Evolutionary conservation across 2,113 vertebrate species (phyloP), one percentile per base, ranked within the genome.

Genomic region (Todiramphus chloris): DNA sequence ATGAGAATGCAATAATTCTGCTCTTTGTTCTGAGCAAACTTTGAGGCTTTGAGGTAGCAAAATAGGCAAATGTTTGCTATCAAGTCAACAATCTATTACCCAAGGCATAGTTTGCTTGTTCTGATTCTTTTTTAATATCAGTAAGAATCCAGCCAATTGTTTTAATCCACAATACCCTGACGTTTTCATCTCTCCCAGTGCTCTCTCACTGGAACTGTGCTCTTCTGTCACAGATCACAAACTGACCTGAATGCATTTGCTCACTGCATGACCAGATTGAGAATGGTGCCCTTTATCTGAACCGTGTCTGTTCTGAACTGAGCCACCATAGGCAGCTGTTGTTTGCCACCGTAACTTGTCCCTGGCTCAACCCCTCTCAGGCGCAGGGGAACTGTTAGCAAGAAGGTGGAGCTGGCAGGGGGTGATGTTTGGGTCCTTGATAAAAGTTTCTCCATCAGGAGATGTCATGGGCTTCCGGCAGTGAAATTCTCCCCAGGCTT

Each of bases 21-120:
- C 58, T 92, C 46, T 90, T 91, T 93, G 73, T 92, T 93, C 83
- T 93, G 23, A 89, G 83, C 17, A 46, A 86, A 53, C 73, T 39
- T 51, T 11, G 81, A 60, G 74, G 66, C 81, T 93, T 70, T 87
- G 64, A 87, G 88, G 64, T 39, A 93, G 53, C 60, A 84, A 68
- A 87, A 76, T 11, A 92, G 46, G 60, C 73, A 84, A 92, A 70
- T 68, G 41, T 83, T 93, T 94, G 51, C 24, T 87, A 44, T 78
- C 37, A 51, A 92, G 75, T 87, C 89, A 96, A 80, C 87, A 91
- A 24, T 78, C 83, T 95, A 1, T 84, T 92, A 70, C 87, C 62
- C 2, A 2, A 73, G 77, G 77, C 69, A 19, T 24, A 63, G 51
- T 59, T 67, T 72, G 43, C 89, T 75, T 51, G 30, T 93, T 84